A percentile compares a stretch with the other conserved stretches of the same genome.
phyloP scores from a whole-genome alignment of 1,140 invertebrate genomes.

The Anoplolepis gracilipes region DNA sequence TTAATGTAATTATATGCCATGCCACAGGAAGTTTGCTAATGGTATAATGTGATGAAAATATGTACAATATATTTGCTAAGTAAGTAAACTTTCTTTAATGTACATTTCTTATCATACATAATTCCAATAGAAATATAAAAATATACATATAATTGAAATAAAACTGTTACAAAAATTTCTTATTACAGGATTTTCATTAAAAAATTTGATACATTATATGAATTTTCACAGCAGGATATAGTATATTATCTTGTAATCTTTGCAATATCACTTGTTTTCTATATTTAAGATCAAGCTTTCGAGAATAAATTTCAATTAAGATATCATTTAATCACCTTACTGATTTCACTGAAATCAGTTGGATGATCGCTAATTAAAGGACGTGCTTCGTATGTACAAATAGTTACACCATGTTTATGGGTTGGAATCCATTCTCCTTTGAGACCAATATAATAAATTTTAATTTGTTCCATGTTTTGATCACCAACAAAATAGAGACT shows the following conservation, averaged over 20 bases:
- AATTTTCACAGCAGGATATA: not conserved
- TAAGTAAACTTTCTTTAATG: slow-evolving; percentile 36
- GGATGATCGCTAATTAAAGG: slow-evolving; percentile 94
- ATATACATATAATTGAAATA: slow-evolving; percentile 50
- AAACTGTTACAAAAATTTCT: slow-evolving; percentile 44
- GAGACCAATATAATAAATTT: slow-evolving; percentile 97
- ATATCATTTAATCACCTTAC: slow-evolving; percentile 59
- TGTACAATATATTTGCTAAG: slow-evolving; percentile 58
- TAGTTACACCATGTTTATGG: slow-evolving; percentile 94
- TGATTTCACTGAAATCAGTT: slow-evolving; percentile 27
- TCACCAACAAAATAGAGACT: slow-evolving; percentile 96
- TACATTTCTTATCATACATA: slow-evolving; percentile 33
- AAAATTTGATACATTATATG: not conserved
- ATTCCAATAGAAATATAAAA: slow-evolving; percentile 40
- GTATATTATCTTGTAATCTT: not conserved
- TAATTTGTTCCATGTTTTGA: slow-evolving; percentile 93
- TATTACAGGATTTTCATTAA: slow-evolving; percentile 20
- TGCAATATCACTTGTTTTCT: not conserved
- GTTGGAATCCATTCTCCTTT: slow-evolving; percentile 95
- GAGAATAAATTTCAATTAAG: not conserved
- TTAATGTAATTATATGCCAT: slow-evolving; percentile 15
- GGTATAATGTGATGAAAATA: slow-evolving; percentile 54
- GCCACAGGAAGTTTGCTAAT: slow-evolving; percentile 6
- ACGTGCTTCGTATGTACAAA: slow-evolving; percentile 95
- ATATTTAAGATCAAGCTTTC: not conserved